phyloP scores from a whole-genome alignment of 2,113 vertebrate species.

The Scolopax mira region DNA sequence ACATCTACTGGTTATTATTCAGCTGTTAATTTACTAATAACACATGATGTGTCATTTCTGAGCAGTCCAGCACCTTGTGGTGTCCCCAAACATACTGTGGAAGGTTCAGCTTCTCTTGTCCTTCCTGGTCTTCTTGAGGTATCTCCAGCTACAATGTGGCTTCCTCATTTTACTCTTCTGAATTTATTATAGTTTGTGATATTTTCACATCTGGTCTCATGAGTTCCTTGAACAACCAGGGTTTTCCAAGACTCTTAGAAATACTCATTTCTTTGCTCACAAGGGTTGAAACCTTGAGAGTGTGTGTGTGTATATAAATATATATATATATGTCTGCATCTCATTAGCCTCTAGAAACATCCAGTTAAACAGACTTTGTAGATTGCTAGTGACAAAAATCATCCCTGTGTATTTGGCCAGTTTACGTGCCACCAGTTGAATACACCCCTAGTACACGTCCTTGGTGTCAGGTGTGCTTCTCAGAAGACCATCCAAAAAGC shows the following conservation, averaged over 20 bases:
- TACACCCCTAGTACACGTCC: not conserved
- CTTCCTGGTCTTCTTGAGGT: not conserved
- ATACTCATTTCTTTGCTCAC: not conserved
- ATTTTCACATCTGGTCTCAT: accelerated
- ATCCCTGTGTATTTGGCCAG: not conserved
- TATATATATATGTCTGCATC: not conserved
- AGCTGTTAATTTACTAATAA: not conserved
- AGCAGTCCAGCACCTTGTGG: accelerated
- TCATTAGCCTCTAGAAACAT: not conserved
- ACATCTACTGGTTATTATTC: not conserved
- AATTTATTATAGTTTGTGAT: not conserved
- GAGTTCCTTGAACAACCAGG: not conserved
- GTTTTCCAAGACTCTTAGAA: not conserved
- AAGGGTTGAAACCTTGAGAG: not conserved
- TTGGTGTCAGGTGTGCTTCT: not conserved
- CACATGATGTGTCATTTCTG: not conserved
- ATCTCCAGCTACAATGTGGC: not conserved
- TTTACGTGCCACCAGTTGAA: not conserved
- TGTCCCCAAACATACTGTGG: accelerated
- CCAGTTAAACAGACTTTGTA: not conserved
- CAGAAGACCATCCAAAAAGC: not conserved
- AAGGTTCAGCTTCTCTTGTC: not conserved
- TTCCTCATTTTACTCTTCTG: not conserved
- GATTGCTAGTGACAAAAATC: not conserved
- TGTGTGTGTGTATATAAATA: too few species aligned